Conservation (phyloP, 2,113 vertebrate genomes). For the Gasterosteus nipponicus region DNA sequence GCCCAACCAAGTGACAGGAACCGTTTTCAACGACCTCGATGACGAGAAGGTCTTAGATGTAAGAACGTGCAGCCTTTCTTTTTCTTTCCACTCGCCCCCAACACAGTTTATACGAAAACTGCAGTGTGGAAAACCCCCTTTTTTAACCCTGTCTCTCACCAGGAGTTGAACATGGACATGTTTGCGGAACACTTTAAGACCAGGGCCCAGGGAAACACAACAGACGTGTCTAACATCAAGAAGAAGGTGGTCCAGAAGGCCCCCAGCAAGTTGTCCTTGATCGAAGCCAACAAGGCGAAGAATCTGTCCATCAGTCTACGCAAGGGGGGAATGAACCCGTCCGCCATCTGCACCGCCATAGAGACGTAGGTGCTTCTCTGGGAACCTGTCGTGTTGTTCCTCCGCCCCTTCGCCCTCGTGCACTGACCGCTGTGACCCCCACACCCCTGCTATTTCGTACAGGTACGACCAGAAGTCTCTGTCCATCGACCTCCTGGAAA, state of each 20-base stretch:
- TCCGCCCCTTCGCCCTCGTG: fast-evolving
- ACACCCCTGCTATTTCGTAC: conserved; percentile 2
- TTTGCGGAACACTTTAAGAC: conserved; percentile 97
- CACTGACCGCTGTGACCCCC: background rate
- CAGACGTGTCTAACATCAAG: conserved; percentile 82
- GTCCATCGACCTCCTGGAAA: conserved; percentile 92
- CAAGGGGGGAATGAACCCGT: conserved; percentile 86
- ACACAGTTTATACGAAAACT: background rate
- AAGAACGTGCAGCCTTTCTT: conserved; percentile 22
- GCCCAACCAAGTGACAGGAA: conserved; percentile 88
- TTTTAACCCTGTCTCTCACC: background rate
- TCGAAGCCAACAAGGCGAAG: conserved; percentile 94
- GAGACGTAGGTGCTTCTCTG: conserved; percentile 83
- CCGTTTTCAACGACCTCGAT: conserved; percentile 89
- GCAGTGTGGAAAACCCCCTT: background rate
- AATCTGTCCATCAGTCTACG: conserved; percentile 96
- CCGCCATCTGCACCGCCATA: conserved; percentile 91
- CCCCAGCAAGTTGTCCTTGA: conserved; percentile 87
- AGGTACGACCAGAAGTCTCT: conserved; percentile 91
- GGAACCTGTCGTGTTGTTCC: background rate
- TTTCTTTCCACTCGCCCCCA: background rate
- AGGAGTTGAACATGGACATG: conserved; percentile 96
- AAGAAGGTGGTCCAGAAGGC: conserved; percentile 83
- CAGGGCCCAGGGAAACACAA: conserved; percentile 85
- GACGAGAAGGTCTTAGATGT: conserved; percentile 92